These are phyloP conservation scores for Phasianus colchicus DNA, from an alignment of 2,113 vertebrate genomes.

Conservation along the genomic window DNA sequence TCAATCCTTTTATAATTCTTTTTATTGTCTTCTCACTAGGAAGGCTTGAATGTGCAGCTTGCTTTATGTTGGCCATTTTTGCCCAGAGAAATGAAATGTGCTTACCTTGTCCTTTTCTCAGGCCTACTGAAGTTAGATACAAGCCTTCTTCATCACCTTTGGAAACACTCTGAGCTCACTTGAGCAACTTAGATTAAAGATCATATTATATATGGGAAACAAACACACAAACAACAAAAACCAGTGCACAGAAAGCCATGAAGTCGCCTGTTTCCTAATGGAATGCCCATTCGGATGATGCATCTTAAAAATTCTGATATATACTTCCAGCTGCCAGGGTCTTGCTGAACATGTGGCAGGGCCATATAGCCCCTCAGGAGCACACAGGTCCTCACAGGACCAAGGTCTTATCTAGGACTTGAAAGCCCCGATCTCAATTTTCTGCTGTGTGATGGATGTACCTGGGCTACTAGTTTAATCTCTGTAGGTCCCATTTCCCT, in stretches of 20 bases:
- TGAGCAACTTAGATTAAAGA: background rate
- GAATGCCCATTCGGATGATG: background rate
- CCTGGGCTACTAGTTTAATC: background rate
- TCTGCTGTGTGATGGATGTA: background rate
- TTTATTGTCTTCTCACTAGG: slow-evolving; percentile 27
- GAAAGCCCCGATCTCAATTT: background rate
- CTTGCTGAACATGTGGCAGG: background rate
- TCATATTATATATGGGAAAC: background rate
- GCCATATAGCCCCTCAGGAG: background rate
- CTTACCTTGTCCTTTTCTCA: background rate
- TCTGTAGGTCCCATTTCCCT: background rate
- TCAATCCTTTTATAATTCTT: slow-evolving; percentile 47
- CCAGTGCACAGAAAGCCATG: background rate
- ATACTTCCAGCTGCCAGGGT: background rate
- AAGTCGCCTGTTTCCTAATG: background rate
- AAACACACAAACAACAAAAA: background rate
- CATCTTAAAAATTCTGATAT: background rate
- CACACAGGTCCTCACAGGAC: background rate
- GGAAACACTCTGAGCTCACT: background rate
- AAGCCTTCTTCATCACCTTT: background rate
- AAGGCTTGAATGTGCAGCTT: background rate
- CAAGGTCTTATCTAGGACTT: background rate
- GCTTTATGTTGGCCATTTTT: background rate
- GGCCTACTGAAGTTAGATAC: background rate
- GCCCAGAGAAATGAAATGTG: background rate